phyloP scores from a whole-genome alignment of 2,113 vertebrate species.

The Archilochus colubris region DNA sequence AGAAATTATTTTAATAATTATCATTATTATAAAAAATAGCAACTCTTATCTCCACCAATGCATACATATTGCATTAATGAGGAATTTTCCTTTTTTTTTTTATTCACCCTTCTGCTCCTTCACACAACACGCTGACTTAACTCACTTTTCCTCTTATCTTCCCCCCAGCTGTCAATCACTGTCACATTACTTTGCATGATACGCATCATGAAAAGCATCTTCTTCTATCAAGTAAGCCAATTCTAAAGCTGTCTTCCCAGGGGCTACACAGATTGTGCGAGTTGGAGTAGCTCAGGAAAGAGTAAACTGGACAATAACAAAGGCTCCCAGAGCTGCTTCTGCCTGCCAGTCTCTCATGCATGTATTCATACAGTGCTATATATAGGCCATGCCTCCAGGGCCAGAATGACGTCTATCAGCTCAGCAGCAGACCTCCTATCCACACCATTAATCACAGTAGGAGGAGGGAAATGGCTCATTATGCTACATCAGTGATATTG shows the following conservation, averaged over 20 bases:
- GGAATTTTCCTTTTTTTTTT: not conserved
- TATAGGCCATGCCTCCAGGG: constrained; percentile 17
- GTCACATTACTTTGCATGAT: constrained; percentile 2
- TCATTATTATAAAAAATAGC: not conserved
- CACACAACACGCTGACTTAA: not conserved
- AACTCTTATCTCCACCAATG: not conserved
- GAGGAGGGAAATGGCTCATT: constrained; percentile 10
- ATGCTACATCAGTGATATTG: not conserved
- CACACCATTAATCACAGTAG: constrained; percentile 23
- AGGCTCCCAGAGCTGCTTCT: not conserved
- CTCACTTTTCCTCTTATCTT: not conserved
- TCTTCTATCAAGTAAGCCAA: constrained; percentile 4
- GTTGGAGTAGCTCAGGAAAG: constrained; percentile 19
- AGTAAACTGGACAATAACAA: constrained; percentile 29
- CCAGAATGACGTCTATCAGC: not conserved
- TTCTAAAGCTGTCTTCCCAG: constrained; percentile 36
- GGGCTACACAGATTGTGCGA: constrained; percentile 26
- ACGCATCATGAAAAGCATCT: not conserved
- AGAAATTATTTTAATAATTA: not conserved
- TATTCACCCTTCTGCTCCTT: not conserved
- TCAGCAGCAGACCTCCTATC: not conserved
- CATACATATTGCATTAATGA: not conserved
- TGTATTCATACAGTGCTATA: not conserved
- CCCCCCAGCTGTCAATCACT: constrained; percentile 7
- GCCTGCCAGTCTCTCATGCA: constrained; percentile 16